Percentiles rank a stretch among this genome's conserved stretches.
These are phyloP conservation scores for Mythimna ferrago DNA, from an alignment of 2,888 invertebrate genomes.

Conservation along the genomic window DNA sequence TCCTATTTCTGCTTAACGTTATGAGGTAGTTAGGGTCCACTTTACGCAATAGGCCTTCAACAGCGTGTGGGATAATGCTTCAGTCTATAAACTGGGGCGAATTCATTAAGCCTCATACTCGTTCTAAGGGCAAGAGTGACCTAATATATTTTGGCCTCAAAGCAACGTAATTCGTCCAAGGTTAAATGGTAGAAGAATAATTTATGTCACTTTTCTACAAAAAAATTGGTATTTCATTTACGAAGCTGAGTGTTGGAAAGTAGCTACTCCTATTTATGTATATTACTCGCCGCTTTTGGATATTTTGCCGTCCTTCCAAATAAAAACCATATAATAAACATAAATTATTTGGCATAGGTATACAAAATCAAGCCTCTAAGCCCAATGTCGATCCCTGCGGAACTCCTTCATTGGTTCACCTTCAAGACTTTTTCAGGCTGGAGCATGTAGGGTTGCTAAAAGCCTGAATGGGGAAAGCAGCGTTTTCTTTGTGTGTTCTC, in stretches of 20 bases:
- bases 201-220: constrained; percentile 9
- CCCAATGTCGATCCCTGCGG: neutral
- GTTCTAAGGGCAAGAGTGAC: constrained; percentile 39
- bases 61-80: constrained; percentile 35
- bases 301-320: neutral
- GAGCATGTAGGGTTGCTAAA: no score
- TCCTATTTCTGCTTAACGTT: constrained; percentile 47
- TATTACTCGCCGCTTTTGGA: constrained; percentile 5
- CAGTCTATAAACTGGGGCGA: constrained; percentile 32
- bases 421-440: neutral
- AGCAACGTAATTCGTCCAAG: constrained; percentile 18
- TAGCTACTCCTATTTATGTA: constrained; percentile 1
- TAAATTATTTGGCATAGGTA: neutral
- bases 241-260: constrained; percentile 8
- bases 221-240: constrained; percentile 14
- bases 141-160: constrained; percentile 28
- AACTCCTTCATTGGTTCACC: neutral
- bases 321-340: neutral
- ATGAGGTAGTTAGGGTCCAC: constrained; percentile 48
- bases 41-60: constrained; percentile 42
- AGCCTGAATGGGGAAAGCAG: neutral
- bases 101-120: constrained; percentile 49
- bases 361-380: no score
- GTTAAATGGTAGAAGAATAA: constrained; percentile 30
- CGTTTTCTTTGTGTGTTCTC: neutral